phyloP scores from a whole-genome alignment of 2,113 vertebrate species.

The Ardeotis arabs region DNA sequence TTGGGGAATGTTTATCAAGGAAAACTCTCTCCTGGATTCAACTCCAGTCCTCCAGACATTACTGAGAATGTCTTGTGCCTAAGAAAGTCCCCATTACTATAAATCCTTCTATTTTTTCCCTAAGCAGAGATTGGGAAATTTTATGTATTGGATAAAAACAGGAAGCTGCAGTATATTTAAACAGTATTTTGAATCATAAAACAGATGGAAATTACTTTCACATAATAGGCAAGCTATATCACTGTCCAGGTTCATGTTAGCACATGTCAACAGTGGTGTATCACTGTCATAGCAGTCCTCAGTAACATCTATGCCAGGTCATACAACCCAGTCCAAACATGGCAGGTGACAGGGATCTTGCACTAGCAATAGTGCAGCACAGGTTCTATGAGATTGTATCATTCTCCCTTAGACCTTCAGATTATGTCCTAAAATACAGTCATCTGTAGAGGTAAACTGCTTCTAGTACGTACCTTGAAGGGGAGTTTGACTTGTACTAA shows the following conservation, averaged over 20 bases:
- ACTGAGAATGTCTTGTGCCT: neutral
- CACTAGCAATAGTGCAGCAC: neutral
- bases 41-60: neutral
- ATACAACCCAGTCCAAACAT: neutral
- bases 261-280: neutral
- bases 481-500: neutral
- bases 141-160: neutral
- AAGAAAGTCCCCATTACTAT: neutral
- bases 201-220: neutral
- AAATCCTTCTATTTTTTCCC: neutral
- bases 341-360: neutral
- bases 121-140: neutral
- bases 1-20: neutral
- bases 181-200: neutral
- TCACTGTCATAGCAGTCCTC: neutral
- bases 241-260: neutral
- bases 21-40: neutral
- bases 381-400: neutral
- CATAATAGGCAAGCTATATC: neutral
- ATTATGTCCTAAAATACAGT: neutral
- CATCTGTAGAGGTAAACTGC: neutral
- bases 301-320: neutral
- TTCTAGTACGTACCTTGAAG: neutral
- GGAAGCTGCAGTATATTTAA: neutral
- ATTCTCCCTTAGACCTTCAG: neutral